These are phyloP conservation scores for Rhodeus uyekii DNA, from an alignment of 2,797 vertebrate species.

Conservation along the genomic window DNA sequence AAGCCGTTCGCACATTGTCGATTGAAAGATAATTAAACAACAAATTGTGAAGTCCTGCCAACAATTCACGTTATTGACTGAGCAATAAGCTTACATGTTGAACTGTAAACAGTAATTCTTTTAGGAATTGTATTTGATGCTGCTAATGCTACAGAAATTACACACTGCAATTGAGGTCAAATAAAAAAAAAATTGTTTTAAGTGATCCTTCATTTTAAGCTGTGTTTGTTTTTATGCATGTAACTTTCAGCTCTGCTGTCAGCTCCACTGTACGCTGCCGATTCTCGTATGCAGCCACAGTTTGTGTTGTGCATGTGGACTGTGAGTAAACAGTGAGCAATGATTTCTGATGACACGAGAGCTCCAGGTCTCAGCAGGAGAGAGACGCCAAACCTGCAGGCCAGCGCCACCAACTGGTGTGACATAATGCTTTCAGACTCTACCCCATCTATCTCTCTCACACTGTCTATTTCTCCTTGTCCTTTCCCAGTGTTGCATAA, in stretches of 20 bases:
- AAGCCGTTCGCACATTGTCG: no score
- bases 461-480: constrained; percentile 5
- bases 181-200: neutral
- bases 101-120: neutral
- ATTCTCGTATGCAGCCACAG: neutral
- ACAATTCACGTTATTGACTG: neutral
- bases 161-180: neutral
- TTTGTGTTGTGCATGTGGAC: constrained; percentile 22
- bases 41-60: neutral
- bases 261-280: neutral
- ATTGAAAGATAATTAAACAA: neutral
- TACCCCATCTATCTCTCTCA: constrained; percentile 32
- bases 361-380: constrained; percentile 44
- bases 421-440: constrained; percentile 39
- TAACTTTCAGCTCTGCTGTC: neutral
- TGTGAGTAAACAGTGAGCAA: constrained; percentile 44
- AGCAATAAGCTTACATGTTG: neutral
- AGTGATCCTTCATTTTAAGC: neutral
- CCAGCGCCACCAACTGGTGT: constrained; percentile 38
- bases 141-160: neutral
- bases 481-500: constrained; percentile 29
- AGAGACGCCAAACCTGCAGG: constrained; percentile 39
- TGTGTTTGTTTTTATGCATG: neutral
- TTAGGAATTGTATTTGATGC: neutral
- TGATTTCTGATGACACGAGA: constrained; percentile 38